phyloP scores from a whole-genome alignment of 2,113 vertebrate genomes.

The Urocolius indicus region DNA sequence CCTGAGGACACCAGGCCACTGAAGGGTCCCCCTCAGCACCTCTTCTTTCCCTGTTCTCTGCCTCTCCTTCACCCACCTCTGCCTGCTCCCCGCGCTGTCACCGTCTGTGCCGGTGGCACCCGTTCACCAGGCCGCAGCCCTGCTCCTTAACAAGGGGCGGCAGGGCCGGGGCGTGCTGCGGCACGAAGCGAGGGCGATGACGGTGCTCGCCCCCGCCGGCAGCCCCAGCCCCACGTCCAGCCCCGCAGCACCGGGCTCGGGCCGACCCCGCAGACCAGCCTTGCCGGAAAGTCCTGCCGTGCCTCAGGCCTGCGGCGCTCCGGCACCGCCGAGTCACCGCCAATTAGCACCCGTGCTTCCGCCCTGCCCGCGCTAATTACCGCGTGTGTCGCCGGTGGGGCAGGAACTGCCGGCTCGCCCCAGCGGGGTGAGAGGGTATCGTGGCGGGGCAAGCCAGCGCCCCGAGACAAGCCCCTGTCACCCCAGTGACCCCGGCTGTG shows the following conservation, averaged over 20 bases:
- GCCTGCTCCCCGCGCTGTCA: background rate
- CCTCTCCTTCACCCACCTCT: background rate
- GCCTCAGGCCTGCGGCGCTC: background rate
- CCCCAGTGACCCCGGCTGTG: background rate
- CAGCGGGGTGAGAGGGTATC: background rate
- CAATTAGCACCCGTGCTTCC: constrained; percentile 35
- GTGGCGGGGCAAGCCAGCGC: fast-evolving
- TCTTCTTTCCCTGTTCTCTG: background rate
- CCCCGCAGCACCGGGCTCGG: background rate
- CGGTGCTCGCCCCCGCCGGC: background rate
- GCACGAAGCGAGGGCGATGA: background rate
- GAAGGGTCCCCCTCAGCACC: background rate
- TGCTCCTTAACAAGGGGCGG: background rate
- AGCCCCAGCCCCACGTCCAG: background rate
- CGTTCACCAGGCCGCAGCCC: fast-evolving
- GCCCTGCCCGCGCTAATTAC: background rate
- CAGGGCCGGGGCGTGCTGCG: background rate
- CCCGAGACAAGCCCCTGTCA: background rate
- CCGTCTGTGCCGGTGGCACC: background rate
- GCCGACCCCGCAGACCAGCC: background rate
- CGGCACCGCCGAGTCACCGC: background rate
- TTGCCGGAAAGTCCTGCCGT: background rate
- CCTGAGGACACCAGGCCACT: background rate
- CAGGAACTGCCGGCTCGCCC: constrained; percentile 25
- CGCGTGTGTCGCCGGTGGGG: background rate